These are phyloP conservation scores for Tamandua tetradactyla DNA, from an alignment of 2,797 vertebrate species.

Conservation along the genomic window DNA sequence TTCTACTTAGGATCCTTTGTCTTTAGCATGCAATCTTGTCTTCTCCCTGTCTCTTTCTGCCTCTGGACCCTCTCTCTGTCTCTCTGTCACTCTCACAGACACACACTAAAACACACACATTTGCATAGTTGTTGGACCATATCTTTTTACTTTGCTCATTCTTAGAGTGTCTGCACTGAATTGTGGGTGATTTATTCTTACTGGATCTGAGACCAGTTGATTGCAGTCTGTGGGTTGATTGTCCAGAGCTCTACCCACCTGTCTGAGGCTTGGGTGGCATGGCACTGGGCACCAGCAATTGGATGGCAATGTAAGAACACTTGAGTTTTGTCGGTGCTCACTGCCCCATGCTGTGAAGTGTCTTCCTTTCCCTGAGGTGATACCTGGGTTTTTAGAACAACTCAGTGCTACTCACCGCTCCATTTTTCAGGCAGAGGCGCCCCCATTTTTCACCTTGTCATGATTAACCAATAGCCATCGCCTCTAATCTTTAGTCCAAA, in stretches of 20 bases:
- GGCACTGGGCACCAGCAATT: too few relatives aligned
- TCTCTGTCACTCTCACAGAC: background rate
- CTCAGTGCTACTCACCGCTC: background rate
- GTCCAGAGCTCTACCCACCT: background rate
- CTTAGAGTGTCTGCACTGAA: background rate
- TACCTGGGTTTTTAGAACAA: fast-evolving
- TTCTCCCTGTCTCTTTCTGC: background rate
- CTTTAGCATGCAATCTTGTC: background rate
- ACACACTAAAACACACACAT: background rate
- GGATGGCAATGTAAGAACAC: background rate
- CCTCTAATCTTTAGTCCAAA: background rate
- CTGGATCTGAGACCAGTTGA: background rate
- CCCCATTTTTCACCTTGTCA: background rate
- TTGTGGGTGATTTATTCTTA: background rate
- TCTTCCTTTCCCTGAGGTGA: background rate
- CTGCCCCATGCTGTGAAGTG: background rate
- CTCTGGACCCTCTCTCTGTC: background rate
- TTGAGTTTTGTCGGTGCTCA: background rate
- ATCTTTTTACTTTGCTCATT: background rate
- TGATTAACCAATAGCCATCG: background rate
- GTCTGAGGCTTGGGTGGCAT: background rate
- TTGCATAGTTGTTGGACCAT: background rate
- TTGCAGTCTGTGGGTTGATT: background rate
- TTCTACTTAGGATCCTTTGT: background rate
- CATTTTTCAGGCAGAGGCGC: background rate